Conservation (phyloP, 1,140 invertebrate species). For the Saxidomus purpurata region DNA sequence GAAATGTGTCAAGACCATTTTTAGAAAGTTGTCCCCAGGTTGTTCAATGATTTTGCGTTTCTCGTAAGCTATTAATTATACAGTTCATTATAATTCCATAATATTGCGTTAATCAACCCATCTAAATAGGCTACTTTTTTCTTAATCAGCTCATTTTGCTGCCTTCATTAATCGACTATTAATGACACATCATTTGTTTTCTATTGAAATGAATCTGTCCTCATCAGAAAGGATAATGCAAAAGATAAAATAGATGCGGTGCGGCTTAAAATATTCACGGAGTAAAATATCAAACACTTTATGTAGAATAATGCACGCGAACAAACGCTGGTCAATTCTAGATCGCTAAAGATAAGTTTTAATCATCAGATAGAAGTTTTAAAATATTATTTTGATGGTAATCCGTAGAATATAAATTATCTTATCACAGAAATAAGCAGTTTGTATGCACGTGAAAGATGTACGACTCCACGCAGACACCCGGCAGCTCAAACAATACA, state of each 20-base stretch:
- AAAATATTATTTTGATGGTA: conserved; percentile 9
- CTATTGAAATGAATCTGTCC: not conserved
- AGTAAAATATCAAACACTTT: not conserved
- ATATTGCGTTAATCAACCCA: not conserved
- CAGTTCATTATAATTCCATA: not conserved
- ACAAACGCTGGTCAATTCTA: not conserved
- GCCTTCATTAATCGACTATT: not conserved
- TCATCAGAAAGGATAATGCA: not conserved
- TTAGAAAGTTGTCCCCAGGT: no score
- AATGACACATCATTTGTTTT: conserved; percentile 3
- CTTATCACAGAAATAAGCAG: not conserved
- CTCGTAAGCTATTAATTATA: no score
- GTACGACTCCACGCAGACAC: not conserved
- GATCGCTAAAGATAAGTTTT: not conserved
- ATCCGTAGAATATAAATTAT: not conserved
- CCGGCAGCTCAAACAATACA: not conserved
- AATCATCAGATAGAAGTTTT: not conserved
- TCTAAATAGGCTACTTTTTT: not conserved
- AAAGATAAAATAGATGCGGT: not conserved
- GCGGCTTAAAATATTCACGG: not conserved
- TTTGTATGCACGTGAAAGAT: not conserved
- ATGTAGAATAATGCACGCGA: conserved; percentile 1
- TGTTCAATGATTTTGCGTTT: no score
- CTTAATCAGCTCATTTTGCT: not conserved
- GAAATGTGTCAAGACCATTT: no score